These are phyloP conservation scores for Pachydiplax longipennis DNA, from an alignment of 2,888 invertebrate genomes.

Conservation along the genomic window DNA sequence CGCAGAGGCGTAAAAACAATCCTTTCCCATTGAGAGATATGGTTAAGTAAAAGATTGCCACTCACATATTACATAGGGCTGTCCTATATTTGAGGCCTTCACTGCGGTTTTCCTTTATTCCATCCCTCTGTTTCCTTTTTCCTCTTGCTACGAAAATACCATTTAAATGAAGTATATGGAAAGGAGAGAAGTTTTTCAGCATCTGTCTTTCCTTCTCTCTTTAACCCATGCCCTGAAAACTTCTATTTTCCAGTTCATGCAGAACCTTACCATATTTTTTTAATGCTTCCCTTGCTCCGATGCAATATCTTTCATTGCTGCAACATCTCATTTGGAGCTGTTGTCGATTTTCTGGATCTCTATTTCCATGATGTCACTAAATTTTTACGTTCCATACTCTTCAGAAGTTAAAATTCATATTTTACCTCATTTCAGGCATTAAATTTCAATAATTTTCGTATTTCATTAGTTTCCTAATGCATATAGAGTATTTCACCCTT, in stretches of 20 bases:
- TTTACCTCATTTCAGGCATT: no score
- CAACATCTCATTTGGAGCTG: no score
- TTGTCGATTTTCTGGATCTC: no score
- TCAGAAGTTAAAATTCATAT: no score
- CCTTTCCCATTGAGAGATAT: background rate
- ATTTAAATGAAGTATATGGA: background rate
- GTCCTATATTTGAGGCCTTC: background rate
- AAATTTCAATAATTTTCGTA: no score
- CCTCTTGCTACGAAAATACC: background rate
- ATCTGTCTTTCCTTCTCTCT: no score
- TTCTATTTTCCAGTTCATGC: background rate
- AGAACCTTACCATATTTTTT: background rate
- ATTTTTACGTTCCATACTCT: no score
- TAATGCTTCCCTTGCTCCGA: background rate
- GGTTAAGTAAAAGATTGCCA: background rate
- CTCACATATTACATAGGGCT: no score
- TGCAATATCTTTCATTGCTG: no score
- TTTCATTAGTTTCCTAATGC: no score
- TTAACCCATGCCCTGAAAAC: background rate
- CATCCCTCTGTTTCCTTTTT: background rate
- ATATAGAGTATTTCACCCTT: no score
- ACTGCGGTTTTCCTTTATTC: background rate
- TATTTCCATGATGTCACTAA: no score
- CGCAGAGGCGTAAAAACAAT: background rate
- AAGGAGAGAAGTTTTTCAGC: background rate